Evolutionary conservation across 2,888 invertebrate genomes (phyloP).

Genomic region (Trichogramma evanescens): DNA sequence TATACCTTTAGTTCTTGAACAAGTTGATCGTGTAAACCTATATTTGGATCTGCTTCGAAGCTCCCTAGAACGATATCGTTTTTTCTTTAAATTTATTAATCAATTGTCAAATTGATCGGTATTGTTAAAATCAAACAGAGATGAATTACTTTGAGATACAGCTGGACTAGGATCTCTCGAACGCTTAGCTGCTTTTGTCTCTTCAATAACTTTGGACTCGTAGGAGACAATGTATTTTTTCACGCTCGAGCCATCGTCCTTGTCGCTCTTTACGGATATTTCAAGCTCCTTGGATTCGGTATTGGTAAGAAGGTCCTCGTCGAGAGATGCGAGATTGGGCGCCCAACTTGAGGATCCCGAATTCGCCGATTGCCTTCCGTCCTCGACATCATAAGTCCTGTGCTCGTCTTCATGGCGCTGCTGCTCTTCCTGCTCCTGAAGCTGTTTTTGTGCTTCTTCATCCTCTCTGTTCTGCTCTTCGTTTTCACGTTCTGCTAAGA

Average conservation of each 20-base stretch:
- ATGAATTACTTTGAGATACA: constrained; percentile 35
- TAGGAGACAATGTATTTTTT: constrained; percentile 44
- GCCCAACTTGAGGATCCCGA: constrained; percentile 17
- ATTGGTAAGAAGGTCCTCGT: constrained; percentile 15
- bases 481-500: background rate
- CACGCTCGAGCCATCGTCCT: constrained; percentile 36
- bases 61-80: constrained; percentile 35
- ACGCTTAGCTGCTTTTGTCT: constrained; percentile 21
- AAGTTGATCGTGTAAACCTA: constrained; percentile 43
- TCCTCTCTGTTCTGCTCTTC: constrained; percentile 8
- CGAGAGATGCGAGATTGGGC: constrained; percentile 10
- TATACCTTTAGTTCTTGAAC: constrained; percentile 45
- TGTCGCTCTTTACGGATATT: constrained; percentile 36
- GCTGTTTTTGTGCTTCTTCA: constrained; percentile 23
- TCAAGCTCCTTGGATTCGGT: constrained; percentile 37
- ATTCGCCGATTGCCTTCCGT: constrained; percentile 22
- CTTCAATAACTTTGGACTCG: constrained; percentile 38
- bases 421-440: constrained; percentile 22
- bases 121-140: background rate
- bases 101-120: background rate
- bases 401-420: constrained; percentile 15
- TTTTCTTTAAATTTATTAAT: constrained; percentile 4
- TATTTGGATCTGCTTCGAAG: constrained; percentile 44
- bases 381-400: constrained; percentile 21
- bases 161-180: constrained; percentile 36